Evolutionary conservation across 2,888 invertebrate species (phyloP), one percentile per base, ranked within the genome.

Genomic region (Pristionchus entomophagus): DNA sequence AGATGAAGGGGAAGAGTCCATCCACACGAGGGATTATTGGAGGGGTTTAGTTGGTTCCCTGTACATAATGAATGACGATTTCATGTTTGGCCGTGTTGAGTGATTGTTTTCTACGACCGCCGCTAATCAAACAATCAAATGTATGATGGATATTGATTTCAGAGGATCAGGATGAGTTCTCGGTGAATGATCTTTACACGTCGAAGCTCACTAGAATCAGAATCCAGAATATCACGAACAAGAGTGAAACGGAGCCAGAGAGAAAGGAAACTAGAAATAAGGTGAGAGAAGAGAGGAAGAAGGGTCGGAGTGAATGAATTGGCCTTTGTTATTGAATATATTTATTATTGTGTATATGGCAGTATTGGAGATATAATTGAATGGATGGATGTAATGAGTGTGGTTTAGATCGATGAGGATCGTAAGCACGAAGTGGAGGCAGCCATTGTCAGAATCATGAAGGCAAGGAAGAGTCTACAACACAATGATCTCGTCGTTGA

Each of bases 361-460:
- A n/a, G n/a, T n/a, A n/a, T n/a, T n/a, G n/a, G n/a, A n/a, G n/a
- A n/a, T n/a, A 32, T 29, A 8, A 0, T 12, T 8, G 62, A 32
- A 62, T 62, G 14, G 32, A 4, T 59, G n/a, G 26, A 19, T 32
- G 19, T 69, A 32, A 17, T 45, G n/a, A 38, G 62, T 62, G n/a
- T n/a, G 49, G 14, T 59, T 17, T 14, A 89, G 88, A 97, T 98
- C 80, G 99, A 99, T 94, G 99, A 99, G 94, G 99, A 99, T 95
- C 96, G 99, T 91, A 99, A 99, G 94, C 98, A 99, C 94, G 99
- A 99, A 95, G 99, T 99, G 91, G 99, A 99, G 95, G 99, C 99
- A 82, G 99, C 99, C 89, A 98, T 99, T 94, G 99, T 99, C 89
- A 96, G 98, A 94, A 98, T 99, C 94, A 99, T 99, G 99, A 99